phyloP scores from a whole-genome alignment of 2,888 invertebrate genomes.

The Pseudolycoriella hygida region DNA sequence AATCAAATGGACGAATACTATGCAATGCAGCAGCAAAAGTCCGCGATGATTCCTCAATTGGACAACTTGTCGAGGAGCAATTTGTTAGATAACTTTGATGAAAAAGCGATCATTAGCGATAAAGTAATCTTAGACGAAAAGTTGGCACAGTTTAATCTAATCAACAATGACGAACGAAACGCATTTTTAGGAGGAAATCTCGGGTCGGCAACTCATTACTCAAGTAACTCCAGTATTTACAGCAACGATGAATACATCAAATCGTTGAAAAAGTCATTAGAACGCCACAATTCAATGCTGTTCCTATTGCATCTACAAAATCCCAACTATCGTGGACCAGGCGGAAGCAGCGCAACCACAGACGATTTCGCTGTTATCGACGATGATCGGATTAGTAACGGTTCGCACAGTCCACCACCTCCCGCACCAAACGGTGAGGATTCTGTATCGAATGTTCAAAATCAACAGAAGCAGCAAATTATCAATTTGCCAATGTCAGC shows the following conservation, averaged over 20 bases:
- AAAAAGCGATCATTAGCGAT: slow-evolving; percentile 1
- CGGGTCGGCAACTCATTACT: slow-evolving; percentile 8
- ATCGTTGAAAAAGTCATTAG: slow-evolving; percentile 23
- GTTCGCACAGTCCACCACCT: slow-evolving; percentile 58
- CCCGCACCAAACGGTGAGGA: slow-evolving; percentile 54
- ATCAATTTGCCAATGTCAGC: slow-evolving; percentile 8
- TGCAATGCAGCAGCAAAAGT: not conserved
- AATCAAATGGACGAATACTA: not conserved
- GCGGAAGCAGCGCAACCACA: not conserved
- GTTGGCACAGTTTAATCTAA: slow-evolving; percentile 1
- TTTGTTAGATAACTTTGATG: slow-evolving; percentile 4
- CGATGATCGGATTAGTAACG: slow-evolving; percentile 17
- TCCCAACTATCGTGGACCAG: slow-evolving; percentile 19
- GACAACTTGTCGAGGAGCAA: not conserved
- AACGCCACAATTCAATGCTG: slow-evolving; percentile 27
- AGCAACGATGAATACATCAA: slow-evolving; percentile 27
- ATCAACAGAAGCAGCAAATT: slow-evolving; percentile 7
- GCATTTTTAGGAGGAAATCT: not conserved
- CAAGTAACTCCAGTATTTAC: slow-evolving; percentile 20
- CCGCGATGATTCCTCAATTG: too few species aligned
- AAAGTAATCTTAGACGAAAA: not conserved
- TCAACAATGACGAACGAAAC: not conserved
- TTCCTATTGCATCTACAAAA: slow-evolving; percentile 26
- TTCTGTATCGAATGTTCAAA: not conserved
- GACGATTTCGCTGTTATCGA: slow-evolving; percentile 12